Evolutionary conservation across 2,888 invertebrate species (phyloP), one percentile per base, ranked within the genome.

Genomic region (Drosophila mercatorum): DNA sequence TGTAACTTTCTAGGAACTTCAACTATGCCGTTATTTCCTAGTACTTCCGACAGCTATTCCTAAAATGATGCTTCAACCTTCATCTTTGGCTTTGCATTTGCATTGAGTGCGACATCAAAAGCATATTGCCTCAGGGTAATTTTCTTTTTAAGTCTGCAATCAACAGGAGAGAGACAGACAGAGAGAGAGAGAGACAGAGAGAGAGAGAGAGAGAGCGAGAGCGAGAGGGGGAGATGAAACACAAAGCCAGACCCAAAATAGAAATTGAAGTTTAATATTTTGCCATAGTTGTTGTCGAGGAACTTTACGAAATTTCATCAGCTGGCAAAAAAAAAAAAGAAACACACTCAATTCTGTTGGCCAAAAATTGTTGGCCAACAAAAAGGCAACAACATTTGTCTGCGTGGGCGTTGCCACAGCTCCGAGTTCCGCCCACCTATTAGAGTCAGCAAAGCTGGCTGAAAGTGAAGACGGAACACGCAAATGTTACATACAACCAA

Each of bases 401-500:
- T 53, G 67, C 31, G 75, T 38, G 63, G 65, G 47, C 64, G 55
- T 59, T 38, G 72, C 58, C 43, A 34, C 26, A 46, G 17, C 40
- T 11, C 46, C 1, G 10, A n/a, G 53, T 10, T 31, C 34, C 58
- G 51, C 56, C 59, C 57, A 38, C 40, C 44, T 34, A 62, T 51
- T 40, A 36, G 44, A 43, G 40, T 22, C 53, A 40, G 53, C 58
- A 40, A 68, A 56, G 17, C 46, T 47, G 72, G 36, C 85, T 79
- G 85, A 81, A 81, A 81, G 80, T 79, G 85, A 81, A 85, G 76
- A 61, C 56, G 55, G 41, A 52, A 61, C 63, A 65, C 44, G 63
- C 47, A 41, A 60, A 47, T 56, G 47, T 46, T 56, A 46, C 17
- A 46, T 3, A 56, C 7, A 43, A 26, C 11, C 7, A 12, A 41